Evolutionary conservation across 2,888 invertebrate species (phyloP).

Genomic region (Caenorhabditis angaria): DNA sequence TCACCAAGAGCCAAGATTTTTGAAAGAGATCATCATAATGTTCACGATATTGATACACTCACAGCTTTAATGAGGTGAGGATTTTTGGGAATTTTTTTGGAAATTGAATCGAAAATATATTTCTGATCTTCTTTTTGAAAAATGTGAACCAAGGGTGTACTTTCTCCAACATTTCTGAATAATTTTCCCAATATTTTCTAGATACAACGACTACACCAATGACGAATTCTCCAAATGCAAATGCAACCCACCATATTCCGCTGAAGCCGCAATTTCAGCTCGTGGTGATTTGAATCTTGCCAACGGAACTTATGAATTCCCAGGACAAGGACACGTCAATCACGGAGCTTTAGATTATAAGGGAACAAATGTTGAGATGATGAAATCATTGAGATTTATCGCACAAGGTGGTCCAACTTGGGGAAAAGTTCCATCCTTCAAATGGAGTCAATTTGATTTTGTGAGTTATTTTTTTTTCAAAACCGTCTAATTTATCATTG

Average conservation of each 20-base stretch:
- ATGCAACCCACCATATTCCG: conserved; percentile 81
- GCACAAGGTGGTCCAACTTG: conserved; percentile 77
- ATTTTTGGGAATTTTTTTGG: neutral
- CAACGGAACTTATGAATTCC: conserved; percentile 81
- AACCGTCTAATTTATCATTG: neutral
- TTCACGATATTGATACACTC: conserved; percentile 78
- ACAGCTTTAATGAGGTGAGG: conserved; percentile 76
- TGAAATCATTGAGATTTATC: conserved; percentile 76
- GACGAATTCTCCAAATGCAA: conserved; percentile 80
- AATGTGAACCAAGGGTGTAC: no score
- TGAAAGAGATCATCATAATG: conserved; percentile 76
- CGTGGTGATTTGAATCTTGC: conserved; percentile 80
- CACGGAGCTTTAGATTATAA: conserved; percentile 82
- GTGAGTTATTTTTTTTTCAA: conserved; percentile 53
- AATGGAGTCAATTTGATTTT: conserved; percentile 82
- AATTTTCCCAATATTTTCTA: conserved; percentile 55
- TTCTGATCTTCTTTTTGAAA: no score
- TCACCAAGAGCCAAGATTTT: conserved; percentile 73
- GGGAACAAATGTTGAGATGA: conserved; percentile 70
- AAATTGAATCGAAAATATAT: neutral
- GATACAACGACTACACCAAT: conserved; percentile 81
- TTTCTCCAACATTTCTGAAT: neutral
- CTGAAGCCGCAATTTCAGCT: conserved; percentile 80
- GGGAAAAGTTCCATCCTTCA: conserved; percentile 79
- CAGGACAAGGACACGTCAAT: conserved; percentile 78